phyloP scores from a whole-genome alignment of 2,888 invertebrate species.

The Drosophila subquinaria region DNA sequence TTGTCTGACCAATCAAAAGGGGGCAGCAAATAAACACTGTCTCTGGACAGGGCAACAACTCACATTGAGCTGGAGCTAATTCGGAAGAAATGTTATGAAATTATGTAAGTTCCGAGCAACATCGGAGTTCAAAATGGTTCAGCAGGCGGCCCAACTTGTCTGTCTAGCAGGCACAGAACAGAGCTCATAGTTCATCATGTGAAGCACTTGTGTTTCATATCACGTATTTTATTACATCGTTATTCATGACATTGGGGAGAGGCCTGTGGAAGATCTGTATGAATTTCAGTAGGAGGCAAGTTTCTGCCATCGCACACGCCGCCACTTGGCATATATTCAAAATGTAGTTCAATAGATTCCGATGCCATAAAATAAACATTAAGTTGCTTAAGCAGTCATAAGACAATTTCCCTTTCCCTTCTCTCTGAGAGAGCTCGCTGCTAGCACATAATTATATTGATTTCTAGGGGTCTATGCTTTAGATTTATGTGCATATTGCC shows the following conservation, averaged over 20 bases:
- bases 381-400: conserved; percentile 65
- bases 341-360: conserved; percentile 78
- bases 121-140: conserved; percentile 4
- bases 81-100: conserved; percentile 56
- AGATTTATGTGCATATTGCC: conserved; percentile 62
- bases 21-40: conserved; percentile 47
- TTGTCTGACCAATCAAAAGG: neutral
- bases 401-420: conserved; percentile 1
- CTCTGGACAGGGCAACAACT: conserved; percentile 18
- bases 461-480: conserved; percentile 45
- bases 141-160: too few relatives aligned
- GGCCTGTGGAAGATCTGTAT: conserved; percentile 32
- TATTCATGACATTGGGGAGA: conserved; percentile 71
- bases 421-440: neutral
- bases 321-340: conserved; percentile 60
- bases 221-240: conserved; percentile 81
- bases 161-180: neutral
- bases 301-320: conserved; percentile 46
- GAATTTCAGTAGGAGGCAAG: conserved; percentile 56
- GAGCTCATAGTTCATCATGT: conserved; percentile 72
- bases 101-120: conserved; percentile 13
- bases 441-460: conserved; percentile 73
- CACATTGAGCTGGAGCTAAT: conserved; percentile 55
- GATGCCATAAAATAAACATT: conserved; percentile 74
- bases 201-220: conserved; percentile 68